Base-by-base conservation (phyloP, 2,113 vertebrate species). In the Eulemur macaco region DNA sequence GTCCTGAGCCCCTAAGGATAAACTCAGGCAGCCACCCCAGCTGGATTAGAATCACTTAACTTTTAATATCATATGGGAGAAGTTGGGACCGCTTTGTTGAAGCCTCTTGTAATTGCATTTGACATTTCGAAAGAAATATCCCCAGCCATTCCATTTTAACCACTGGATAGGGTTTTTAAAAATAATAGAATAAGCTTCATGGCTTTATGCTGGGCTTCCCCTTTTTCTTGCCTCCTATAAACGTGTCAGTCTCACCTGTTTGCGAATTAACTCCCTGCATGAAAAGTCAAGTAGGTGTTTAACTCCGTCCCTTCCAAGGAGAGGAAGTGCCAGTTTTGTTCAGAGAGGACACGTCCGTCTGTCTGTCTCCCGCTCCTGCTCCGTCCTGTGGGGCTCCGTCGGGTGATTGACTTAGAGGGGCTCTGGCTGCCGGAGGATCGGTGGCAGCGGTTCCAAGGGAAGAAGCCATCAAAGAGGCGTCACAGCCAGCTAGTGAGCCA, bases 111-210 rank as follows among this genome's bases (percentile, higher is more conserved):
- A 78, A 52, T 52, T 52, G 29, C 23, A 66, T 77, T 71, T 91
- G 60, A 73, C n/a, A 29, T 87, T 91, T 91, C 8, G 14, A 42
- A 95, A 77, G 68, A 93, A 54, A 73, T 56, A 13, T 87, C 37
- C 37, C 23, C 18, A 52, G 18, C 37, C 45, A 8, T 68, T 68
- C 31, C 23, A 17, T 82, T 90, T 86, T 86, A 90, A 80, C 52
- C 29, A 78, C 18, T 23, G 42, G 45, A n/a, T 39, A 27, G 63
- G 18, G 23, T 66, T 89, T 60, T 50, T 31, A 9, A 71, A 63
- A 56, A 56, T 47, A 56, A 80, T 74, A 64, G 18, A 78, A n/a
- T 83, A 60, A 86, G 31, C 54, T 17, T 56, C 29, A 27, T n/a
- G 50, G 17, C 50, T 86, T 58, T 76, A 29, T 71, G 58, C 56